Conservation (phyloP, 2,797 vertebrate species). For the Anguilla pacifica region DNA sequence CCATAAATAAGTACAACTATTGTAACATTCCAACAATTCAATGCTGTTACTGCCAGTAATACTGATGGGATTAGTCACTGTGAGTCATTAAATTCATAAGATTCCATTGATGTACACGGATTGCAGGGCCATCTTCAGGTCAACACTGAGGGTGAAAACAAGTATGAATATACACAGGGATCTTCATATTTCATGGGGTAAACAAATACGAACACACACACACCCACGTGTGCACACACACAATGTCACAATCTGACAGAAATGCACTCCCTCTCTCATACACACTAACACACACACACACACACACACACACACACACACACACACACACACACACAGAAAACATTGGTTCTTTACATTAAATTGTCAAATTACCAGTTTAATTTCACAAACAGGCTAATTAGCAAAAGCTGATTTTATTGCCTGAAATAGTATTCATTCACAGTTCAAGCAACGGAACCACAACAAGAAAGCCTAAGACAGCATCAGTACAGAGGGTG, state of each 20-base stretch:
- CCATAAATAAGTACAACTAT: neutral
- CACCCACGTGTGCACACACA: neutral
- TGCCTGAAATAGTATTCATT: too few species aligned
- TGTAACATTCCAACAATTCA: neutral
- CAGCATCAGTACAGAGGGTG: too few species aligned
- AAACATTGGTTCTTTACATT: neutral
- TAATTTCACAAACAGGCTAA: neutral
- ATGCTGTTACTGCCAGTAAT: neutral
- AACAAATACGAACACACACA: neutral
- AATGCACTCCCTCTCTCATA: too few species aligned
- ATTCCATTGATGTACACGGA: neutral
- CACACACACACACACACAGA: neutral
- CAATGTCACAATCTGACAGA: neutral
- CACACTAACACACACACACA: neutral
- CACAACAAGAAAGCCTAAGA: too few species aligned
- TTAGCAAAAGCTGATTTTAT: too few species aligned
- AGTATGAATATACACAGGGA: neutral
- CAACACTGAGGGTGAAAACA: neutral
- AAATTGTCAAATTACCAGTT: neutral
- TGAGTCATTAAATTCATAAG: neutral
- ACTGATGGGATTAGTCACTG: neutral
- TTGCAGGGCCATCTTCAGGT: neutral
- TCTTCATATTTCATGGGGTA: neutral
- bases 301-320: neutral
- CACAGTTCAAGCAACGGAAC: too few species aligned